Base-by-base conservation (phyloP, 2,113 vertebrate species). In the Macrotis lagotis region DNA sequence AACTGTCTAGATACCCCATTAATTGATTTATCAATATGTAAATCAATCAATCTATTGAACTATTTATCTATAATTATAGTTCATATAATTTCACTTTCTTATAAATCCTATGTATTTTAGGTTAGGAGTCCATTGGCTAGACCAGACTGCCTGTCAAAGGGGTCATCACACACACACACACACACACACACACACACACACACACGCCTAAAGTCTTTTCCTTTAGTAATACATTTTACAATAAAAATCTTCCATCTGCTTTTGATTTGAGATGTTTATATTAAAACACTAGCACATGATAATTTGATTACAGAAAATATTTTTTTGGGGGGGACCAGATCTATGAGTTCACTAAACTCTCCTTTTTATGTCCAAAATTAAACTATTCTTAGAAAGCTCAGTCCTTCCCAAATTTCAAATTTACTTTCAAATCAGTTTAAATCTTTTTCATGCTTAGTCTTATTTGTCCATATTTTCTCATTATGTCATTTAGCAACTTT, bases 391-490 rank as follows among this genome's bases (percentile, higher is more conserved):
- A 91, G 91, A 94, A 90, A 89, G 2, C 28, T 59, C 31, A 37
- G 6, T 93, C 83, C 14, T 94, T 51, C 44, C 31, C 50, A 91
- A 48, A 48, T 89, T 74, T 55, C 47, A 93, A 83, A 89, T 91
- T 90, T 95, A 94, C 25, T 91, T 96, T 93, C 93, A 28, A 48
- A 88, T 53, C 88, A n/a, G 47, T 19, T 92, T 90, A 90, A 94
- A 94, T 90, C 88, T 48, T 14, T 59, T 8, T 12, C 91, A 19
- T 26, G 49, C 50, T 94, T 93, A 52, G 94, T 37, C 49, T 50
- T 93, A 47, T 59, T 94, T 19, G 37, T 83, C 1, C 66, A 83
- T 44, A 44, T 44, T 74, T 83, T 24, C 66, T 7, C 66, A 74
- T n/a, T 14, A 83, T 22, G 37, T 22, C 37, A 83, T 83, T 83